Conservation (phyloP, 2,113 vertebrate genomes). For the Stercorarius parasiticus region DNA sequence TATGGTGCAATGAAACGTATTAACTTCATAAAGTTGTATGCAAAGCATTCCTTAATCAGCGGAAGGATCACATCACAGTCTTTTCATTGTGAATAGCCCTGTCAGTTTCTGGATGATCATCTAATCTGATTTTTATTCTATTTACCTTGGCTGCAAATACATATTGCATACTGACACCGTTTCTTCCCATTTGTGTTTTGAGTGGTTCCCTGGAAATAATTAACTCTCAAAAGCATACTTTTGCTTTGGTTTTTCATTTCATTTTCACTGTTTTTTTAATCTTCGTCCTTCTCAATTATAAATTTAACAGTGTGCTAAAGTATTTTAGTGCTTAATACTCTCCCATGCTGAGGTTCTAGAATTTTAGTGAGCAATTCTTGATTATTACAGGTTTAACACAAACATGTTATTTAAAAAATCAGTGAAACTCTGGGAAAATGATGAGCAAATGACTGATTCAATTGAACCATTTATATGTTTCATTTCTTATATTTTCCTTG, state of each 20-base stretch:
- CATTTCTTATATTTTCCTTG: not conserved
- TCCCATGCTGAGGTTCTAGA: not conserved
- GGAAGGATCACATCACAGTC: not conserved
- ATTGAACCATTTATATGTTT: not conserved
- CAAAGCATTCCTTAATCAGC: slow-evolving; percentile 16
- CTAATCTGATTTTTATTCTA: not conserved
- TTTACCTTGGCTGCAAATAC: not conserved
- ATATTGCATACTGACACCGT: not conserved
- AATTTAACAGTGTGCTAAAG: not conserved
- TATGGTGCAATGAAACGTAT: slow-evolving; percentile 45
- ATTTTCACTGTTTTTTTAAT: not conserved
- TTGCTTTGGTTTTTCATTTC: not conserved
- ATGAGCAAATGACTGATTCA: not conserved
- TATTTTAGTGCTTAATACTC: not conserved
- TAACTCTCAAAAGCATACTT: not conserved
- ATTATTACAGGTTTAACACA: not conserved
- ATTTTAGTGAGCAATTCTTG: not conserved
- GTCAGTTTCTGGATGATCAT: not conserved
- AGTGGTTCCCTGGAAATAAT: not conserved
- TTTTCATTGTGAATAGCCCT: not conserved
- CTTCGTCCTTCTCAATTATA: not conserved
- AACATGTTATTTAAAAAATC: not conserved
- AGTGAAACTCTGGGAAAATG: not conserved
- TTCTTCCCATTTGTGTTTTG: not conserved
- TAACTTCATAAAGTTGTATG: not conserved